Evolutionary conservation across 2,888 invertebrate genomes (phyloP), one percentile per base, ranked within the genome.

Genomic region (Cactoblastis cactorum): DNA sequence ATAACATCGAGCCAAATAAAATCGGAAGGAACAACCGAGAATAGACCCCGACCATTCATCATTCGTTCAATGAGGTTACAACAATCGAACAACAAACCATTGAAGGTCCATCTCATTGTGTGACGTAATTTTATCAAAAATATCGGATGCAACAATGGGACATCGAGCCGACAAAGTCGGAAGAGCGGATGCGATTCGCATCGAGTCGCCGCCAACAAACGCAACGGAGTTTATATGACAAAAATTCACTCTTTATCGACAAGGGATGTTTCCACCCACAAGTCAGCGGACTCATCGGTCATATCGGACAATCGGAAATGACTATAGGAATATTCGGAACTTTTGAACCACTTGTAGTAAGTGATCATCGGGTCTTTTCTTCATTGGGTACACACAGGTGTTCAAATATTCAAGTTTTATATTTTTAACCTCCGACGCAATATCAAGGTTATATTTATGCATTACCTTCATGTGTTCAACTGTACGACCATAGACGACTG

Each of bases 261-360:
- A 77, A 75, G 83, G 88, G 89, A 90, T 89, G 90, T 90, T 87
- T 89, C 89, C 90, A 88, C 90, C 89, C 89, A 90, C 89, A 87
- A 83, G 76, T 79, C 80, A 71, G 68, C 70, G 65, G 69, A 63
- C 74, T 83, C 86, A 87, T 87, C 87, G 80, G 64, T 87, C 86
- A 87, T 85, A 78, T 78, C 65, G 65, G 70, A 83, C 85, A 83
- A 81, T 87, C 85, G 86, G 87, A 88, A 81, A 83, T 81, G 77
- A 83, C 76, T 80, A 65, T 62, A 74, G 71, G 74, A 73, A 74
- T 73, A 33, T 71, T 79, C 77, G 79, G 79, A 80, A 78, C 79
- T 73, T 80, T 83, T 79, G 75, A 80, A 60, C 62, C 80, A 83
- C 83, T 85, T 81, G 81, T 80, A 65, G 52, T 62, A 74, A 73